Percentiles rank a stretch among this genome's conserved stretches.
Conservation (phyloP, 2,797 vertebrate species). For the Enteromius paludinosus region DNA sequence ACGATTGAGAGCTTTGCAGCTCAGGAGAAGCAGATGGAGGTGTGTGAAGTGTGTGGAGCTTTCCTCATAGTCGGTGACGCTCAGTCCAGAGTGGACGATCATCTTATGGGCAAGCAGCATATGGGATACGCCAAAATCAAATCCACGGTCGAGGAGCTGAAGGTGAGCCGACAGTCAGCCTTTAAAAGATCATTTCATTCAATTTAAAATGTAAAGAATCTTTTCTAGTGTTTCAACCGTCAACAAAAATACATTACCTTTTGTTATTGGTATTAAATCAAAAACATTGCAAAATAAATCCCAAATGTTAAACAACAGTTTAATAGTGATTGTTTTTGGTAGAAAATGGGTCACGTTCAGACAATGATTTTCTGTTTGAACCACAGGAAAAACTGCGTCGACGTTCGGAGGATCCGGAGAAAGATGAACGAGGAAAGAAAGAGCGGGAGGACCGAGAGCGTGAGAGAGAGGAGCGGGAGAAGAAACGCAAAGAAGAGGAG, state of each 20-base stretch:
- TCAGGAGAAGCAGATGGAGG: conserved; percentile 99
- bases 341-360: background rate
- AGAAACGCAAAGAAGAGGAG: conserved; percentile 82
- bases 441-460: conserved; percentile 84
- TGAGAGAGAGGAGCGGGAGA: conserved; percentile 77
- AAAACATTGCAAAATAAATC: no score
- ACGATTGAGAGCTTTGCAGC: conserved; percentile 99
- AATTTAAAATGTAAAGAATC: no score
- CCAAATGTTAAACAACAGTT: no score
- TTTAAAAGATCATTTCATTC: no score
- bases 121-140: conserved; percentile 99
- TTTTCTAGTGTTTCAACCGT: no score
- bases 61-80: conserved; percentile 98
- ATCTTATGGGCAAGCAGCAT: conserved; percentile 99
- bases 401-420: conserved; percentile 87
- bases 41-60: conserved; percentile 98
- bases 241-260: no score
- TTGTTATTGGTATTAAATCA: no score
- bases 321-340: background rate
- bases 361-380: background rate
- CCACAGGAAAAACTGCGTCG: conserved; percentile 81
- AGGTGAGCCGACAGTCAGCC: conserved; percentile 75
- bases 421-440: conserved; percentile 86
- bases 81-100: conserved; percentile 96
- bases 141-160: conserved; percentile 97